Evolutionary conservation across 2,113 vertebrate species (phyloP).

Genomic region (Tamias sibiricus): DNA sequence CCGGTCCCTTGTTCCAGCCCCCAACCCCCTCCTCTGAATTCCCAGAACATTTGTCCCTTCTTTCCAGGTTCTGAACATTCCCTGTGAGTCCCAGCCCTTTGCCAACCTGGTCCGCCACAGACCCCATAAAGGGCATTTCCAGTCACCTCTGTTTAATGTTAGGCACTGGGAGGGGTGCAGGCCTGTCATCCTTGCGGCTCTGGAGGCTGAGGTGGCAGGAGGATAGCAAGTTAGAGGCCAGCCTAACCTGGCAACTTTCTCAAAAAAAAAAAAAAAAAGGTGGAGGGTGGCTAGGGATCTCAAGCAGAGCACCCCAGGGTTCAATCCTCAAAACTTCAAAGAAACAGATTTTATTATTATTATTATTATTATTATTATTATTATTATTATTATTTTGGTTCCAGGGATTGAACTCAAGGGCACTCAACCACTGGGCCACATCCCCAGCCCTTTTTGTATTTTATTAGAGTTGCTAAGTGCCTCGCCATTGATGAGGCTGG

Average conservation of each 20-base stretch:
- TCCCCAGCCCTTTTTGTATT: no score
- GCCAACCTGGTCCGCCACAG: background rate
- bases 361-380: no score
- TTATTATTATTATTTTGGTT: no score
- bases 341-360: no score
- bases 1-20: background rate
- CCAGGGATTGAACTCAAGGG: no score
- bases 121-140: background rate
- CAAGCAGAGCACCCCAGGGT: background rate
- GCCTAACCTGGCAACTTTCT: background rate
- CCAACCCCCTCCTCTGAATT: background rate
- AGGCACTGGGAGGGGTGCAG: no score
- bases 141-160: background rate
- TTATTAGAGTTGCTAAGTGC: no score
- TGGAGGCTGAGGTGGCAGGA: background rate
- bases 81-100: background rate
- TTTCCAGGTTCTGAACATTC: background rate
- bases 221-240: no score
- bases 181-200: background rate
- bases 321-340: no score
- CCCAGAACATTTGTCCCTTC: background rate
- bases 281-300: no score
- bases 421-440: no score
- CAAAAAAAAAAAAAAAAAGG: background rate
- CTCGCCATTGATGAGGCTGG: no score